Percentiles rank a stretch among this genome's conserved stretches.
These are phyloP conservation scores for Grapholita molesta DNA, from an alignment of 1,140 invertebrate genomes.

Conservation along the genomic window DNA sequence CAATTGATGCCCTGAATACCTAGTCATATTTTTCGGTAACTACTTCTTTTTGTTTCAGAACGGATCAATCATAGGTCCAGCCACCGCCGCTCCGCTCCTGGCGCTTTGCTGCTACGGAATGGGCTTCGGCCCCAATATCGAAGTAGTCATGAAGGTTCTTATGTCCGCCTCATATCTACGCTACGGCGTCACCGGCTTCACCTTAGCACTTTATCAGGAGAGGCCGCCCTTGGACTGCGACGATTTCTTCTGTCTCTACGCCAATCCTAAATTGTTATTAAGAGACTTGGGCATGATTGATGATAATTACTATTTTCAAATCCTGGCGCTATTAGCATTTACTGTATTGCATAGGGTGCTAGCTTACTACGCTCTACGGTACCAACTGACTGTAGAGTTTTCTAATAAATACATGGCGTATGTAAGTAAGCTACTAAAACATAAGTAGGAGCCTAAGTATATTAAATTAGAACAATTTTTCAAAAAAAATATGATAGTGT, in stretches of 20 bases:
- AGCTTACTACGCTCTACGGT: slow-evolving; percentile 70
- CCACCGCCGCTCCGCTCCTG: slow-evolving; percentile 79
- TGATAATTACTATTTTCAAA: slow-evolving; percentile 56
- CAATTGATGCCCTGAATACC: no score
- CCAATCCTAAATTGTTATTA: slow-evolving; percentile 77
- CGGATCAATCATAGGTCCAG: slow-evolving; percentile 80
- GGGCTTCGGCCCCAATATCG: slow-evolving; percentile 80
- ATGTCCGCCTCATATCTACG: slow-evolving; percentile 81
- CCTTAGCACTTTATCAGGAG: slow-evolving; percentile 59
- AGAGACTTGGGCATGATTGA: slow-evolving; percentile 70
- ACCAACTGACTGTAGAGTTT: slow-evolving; percentile 66
- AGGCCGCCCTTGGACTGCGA: slow-evolving; percentile 62
- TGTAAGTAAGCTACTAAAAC: slow-evolving; percentile 69
- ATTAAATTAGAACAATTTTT: background rate
- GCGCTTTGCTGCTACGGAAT: slow-evolving; percentile 82
- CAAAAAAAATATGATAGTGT: no score
- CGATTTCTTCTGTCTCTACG: slow-evolving; percentile 77
- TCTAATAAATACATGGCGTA: slow-evolving; percentile 71
- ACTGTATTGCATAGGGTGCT: slow-evolving; percentile 62
- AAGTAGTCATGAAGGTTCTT: slow-evolving; percentile 75
- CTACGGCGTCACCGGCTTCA: slow-evolving; percentile 77
- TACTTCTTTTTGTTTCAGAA: slow-evolving; percentile 73
- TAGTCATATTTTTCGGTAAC: background rate
- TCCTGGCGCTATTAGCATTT: slow-evolving; percentile 66
- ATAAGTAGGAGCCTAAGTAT: slow-evolving; percentile 59